Percentiles rank a stretch among this genome's conserved stretches.
Evolutionary conservation across 1,140 invertebrate species (phyloP).

Genomic region (Sitophilus oryzae): DNA sequence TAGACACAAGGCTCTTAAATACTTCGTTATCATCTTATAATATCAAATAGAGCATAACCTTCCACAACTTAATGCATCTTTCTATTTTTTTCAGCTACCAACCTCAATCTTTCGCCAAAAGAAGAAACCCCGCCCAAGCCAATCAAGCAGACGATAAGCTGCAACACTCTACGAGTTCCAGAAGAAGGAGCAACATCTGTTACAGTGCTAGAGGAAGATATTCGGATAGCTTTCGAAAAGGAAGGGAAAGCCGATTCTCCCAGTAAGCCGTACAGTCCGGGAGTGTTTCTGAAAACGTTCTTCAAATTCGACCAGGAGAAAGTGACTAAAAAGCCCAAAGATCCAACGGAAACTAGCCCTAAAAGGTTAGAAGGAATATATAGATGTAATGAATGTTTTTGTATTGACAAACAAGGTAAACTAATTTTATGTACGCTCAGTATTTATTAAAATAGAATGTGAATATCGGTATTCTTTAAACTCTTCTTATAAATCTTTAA

Average conservation of each 20-base stretch:
- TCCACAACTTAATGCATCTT: too few species aligned
- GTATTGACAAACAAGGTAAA: conserved; percentile 9
- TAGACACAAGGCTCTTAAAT: too few species aligned
- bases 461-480: too few species aligned
- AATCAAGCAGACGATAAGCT: conserved; percentile 30
- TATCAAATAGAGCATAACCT: too few species aligned
- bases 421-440: neutral
- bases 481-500: too few species aligned
- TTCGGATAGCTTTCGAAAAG: conserved; percentile 20
- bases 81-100: conserved; percentile 23
- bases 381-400: conserved; percentile 14
- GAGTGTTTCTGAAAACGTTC: conserved; percentile 51
- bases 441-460: too few species aligned
- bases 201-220: conserved; percentile 47
- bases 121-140: conserved; percentile 19
- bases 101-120: conserved; percentile 30
- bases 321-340: conserved; percentile 29
- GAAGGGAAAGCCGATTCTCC: conserved; percentile 34
- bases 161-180: conserved; percentile 46
- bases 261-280: conserved; percentile 46
- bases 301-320: conserved; percentile 41
- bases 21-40: too few species aligned
- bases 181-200: conserved; percentile 30
- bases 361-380: conserved; percentile 32
- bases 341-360: conserved; percentile 43